Percentiles rank a stretch among this genome's conserved stretches.
phyloP scores from a whole-genome alignment of 2,113 vertebrate genomes.

The Zonotrichia leucophrys region DNA sequence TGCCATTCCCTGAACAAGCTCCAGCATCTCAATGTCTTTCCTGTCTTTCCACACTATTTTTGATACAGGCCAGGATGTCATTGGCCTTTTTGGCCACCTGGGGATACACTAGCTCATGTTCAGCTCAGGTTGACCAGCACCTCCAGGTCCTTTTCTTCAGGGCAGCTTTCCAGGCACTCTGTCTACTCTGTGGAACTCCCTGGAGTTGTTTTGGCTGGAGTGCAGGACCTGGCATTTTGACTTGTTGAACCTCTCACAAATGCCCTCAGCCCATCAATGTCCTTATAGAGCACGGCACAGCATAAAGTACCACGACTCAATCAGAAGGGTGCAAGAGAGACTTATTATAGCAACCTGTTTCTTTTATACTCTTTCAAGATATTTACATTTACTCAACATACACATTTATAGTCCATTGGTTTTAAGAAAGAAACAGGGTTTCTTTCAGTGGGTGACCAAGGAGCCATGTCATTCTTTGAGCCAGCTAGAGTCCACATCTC shows the following conservation, averaged over 20 bases:
- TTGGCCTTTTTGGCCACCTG: neutral
- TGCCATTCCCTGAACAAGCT: neutral
- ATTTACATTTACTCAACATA: too few species aligned
- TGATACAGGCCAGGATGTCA: neutral
- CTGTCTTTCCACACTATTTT: neutral
- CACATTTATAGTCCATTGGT: too few species aligned
- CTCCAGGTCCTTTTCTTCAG: rapidly evolving
- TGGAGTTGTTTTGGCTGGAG: neutral
- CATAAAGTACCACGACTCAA: too few species aligned
- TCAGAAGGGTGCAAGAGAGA: too few species aligned
- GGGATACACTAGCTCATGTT: neutral
- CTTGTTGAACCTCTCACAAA: neutral
- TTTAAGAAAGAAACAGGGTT: too few species aligned
- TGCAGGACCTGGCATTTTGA: neutral
- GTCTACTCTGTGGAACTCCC: neutral
- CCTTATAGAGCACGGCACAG: too few species aligned
- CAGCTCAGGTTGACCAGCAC: rapidly evolving
- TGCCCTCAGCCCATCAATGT: too few species aligned
- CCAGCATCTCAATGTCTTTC: neutral
- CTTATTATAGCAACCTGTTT: too few species aligned
- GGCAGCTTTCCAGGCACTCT: neutral
- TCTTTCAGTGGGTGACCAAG: too few species aligned
- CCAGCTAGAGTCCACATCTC: too few species aligned
- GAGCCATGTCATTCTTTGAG: too few species aligned
- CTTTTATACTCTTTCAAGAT: too few species aligned